phyloP scores from a whole-genome alignment of 1,140 invertebrate species.

The Zaprionus vittiger region DNA sequence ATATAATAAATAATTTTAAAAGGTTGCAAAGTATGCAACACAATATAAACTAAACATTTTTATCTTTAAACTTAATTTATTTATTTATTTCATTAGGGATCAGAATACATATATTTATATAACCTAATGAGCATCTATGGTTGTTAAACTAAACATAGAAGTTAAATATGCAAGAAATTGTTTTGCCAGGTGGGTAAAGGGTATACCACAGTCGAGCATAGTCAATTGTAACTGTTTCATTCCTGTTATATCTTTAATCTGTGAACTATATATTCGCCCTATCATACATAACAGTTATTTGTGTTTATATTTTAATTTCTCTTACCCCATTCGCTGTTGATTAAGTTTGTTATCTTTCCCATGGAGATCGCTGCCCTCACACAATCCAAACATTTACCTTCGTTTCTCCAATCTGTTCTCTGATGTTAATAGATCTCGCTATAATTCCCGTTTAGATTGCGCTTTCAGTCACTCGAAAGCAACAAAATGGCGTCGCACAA shows the following conservation, averaged over 20 bases:
- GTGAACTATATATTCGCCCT: neutral
- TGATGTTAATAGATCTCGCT: conserved; percentile 26
- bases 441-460: conserved; percentile 18
- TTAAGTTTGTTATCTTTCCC: neutral
- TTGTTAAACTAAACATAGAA: too few relatives aligned
- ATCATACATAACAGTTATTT: neutral
- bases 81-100: too few relatives aligned
- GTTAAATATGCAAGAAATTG: too few relatives aligned
- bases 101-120: too few relatives aligned
- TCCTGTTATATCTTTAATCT: neutral
- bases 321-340: neutral
- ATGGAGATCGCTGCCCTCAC: conserved; percentile 11
- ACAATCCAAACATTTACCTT: conserved; percentile 32
- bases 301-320: neutral
- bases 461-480: conserved; percentile 26
- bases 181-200: too few relatives aligned
- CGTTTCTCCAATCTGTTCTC: conserved; percentile 11
- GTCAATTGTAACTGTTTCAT: neutral
- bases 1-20: too few relatives aligned
- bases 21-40: too few relatives aligned
- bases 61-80: too few relatives aligned
- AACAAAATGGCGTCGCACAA: conserved; percentile 68
- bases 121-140: too few relatives aligned
- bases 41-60: too few relatives aligned
- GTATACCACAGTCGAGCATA: too few relatives aligned